A percentile compares a stretch with the other conserved stretches of the same genome.
phyloP scores from a whole-genome alignment of 2,797 vertebrate species.

The Arvicola amphibius region DNA sequence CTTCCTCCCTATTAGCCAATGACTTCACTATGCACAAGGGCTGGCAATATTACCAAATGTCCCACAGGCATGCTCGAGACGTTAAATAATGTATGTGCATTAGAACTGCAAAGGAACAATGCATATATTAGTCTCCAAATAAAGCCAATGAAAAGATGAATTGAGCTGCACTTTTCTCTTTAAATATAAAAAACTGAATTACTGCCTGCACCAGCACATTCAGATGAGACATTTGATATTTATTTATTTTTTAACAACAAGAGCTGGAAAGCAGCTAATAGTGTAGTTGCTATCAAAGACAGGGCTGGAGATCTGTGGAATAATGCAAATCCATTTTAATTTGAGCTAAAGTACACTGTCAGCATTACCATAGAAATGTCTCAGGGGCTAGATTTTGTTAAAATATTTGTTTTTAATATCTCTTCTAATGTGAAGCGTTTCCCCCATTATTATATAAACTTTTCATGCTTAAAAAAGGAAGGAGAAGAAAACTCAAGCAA shows the following conservation, averaged over 20 bases:
- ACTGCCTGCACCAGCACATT: slow-evolving; percentile 35
- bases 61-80: not conserved
- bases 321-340: slow-evolving; percentile 38
- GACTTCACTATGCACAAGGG: not conserved
- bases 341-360: not conserved
- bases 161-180: not conserved
- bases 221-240: not conserved
- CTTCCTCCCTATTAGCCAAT: not conserved
- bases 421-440: slow-evolving; percentile 47
- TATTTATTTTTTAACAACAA: slow-evolving; percentile 26
- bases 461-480: not conserved
- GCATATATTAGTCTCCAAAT: slow-evolving; percentile 25
- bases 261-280: not conserved
- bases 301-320: slow-evolving; percentile 1
- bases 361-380: not conserved
- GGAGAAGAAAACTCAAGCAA: not conserved
- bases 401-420: slow-evolving; percentile 58
- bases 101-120: not conserved
- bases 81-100: not conserved
- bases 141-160: slow-evolving; percentile 18
- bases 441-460: slow-evolving; percentile 5
- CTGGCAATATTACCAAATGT: not conserved
- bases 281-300: not conserved
- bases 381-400: slow-evolving; percentile 44
- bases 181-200: slow-evolving; percentile 21